Evolutionary conservation across 2,113 vertebrate genomes (phyloP), one percentile per base, ranked within the genome.

Genomic region (Polypterus senegalus): DNA sequence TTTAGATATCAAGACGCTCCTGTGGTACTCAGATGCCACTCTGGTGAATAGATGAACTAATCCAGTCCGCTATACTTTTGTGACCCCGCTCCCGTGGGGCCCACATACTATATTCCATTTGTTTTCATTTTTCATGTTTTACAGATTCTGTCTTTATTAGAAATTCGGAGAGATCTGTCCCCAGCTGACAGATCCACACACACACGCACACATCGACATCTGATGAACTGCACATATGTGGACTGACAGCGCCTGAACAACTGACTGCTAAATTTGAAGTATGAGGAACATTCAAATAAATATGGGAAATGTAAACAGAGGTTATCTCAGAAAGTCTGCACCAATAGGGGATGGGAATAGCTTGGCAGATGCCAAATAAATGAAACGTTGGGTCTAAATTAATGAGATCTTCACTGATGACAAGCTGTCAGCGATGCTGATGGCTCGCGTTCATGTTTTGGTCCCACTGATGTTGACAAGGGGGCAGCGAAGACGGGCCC

Each of bases 191-290:
- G 52, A 66, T 60, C 45, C 70, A 66, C 71, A 64, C 71, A 60
- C 60, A 59, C 65, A 53, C 62, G 48, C 49, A 8, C 62, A 52
- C 57, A 6, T 8, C 44, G 61, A 11, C 43, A 60, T 47, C 53
- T 63, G 64, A 67, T 57, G 62, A 27, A 27, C 27, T 27, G 27
- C 86, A 89, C 90, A 89, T 91, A 88, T 89, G 86, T 86, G 77
- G 83, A 79, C 85, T 87, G 89, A 89, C 92, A 91, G 86, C 84
- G 80, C 82, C 79, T 81, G 86, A 87, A 86, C 93, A 92, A 93
- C 84, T 93, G 90, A 98, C 94, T 90, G 90, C 89, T 91, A 90
- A 91, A 93, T 96, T 90, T 92, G 94, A 94, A 95, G 91, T 88
- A 91, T 90, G 90, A 96, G 93, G 90, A 91, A 90, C 89, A 88